Evolutionary conservation across 2,888 invertebrate species (phyloP), one percentile per base, ranked within the genome.

Genomic region (Esperia sulphurella): DNA sequence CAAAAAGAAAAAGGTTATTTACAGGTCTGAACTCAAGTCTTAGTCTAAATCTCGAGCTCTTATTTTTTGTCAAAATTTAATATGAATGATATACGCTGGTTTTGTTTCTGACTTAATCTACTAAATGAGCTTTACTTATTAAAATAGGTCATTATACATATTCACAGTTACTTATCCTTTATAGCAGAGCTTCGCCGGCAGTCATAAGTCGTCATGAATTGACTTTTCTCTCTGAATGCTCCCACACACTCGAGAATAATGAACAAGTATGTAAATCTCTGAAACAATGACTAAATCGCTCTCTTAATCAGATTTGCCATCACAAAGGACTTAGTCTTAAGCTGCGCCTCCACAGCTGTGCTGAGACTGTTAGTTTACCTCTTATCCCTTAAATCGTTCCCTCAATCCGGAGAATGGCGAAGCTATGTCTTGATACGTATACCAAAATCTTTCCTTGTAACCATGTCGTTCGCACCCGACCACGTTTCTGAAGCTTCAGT

Each of bases 251-350:
- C 42, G 45, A 45, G 42, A 48, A 51, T 45, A 41, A 41, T 41
- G 41, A 41, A 41, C 41, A 41, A 41, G 29, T 41, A 41, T 41
- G 41, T 41, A 41, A 41, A 41, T 41, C 41, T 30, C 30, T 41
- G 30, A 41, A 41, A 41, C 41, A 41, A 29, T 41, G 41, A 41
- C 41, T 41, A 28, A 39, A n/a, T 21, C 40, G 8, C 30, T 30
- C 47, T 33, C 55, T 52, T 60, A 57, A 57, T 54, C 51, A 59
- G 57, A 61, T 61, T 58, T 52, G 14, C 51, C 40, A 51, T 55
- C 50, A 53, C 52, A 51, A 54, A 51, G 48, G 50, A 49, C 57
- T 48, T 52, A 46, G 50, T 42, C 50, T 41, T 14, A 21, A 39
- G 46, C 44, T 41, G 48, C 1, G 8, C 29, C 29, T 41, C 5